Evolutionary conservation across 2,113 vertebrate species (phyloP).

Genomic region (Rana temporaria): DNA sequence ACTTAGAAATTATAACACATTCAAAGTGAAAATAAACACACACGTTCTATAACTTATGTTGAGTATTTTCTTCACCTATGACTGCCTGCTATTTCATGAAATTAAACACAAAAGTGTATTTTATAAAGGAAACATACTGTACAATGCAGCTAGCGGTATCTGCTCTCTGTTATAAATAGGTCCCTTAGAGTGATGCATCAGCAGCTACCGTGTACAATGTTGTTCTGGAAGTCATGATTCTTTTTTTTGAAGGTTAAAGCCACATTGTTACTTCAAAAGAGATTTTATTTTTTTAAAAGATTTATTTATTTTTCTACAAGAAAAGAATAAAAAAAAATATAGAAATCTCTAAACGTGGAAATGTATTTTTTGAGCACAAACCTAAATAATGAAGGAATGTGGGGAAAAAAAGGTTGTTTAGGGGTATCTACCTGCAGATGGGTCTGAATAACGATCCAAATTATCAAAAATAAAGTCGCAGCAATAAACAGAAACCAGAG

Average conservation of each 20-base stretch:
- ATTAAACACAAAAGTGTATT: too few relatives aligned
- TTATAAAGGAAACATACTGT: too few relatives aligned
- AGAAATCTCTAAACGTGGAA: conserved; percentile 54
- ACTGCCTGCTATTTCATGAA: too few relatives aligned
- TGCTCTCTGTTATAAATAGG: too few relatives aligned
- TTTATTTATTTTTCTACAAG: conserved; percentile 53
- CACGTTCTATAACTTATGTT: too few relatives aligned
- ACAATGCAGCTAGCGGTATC: too few relatives aligned
- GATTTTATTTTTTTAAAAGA: conserved; percentile 34
- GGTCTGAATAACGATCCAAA: conserved; percentile 45
- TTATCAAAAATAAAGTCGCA: conserved; percentile 57
- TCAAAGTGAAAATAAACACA: too few relatives aligned
- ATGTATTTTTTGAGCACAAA: conserved; percentile 44
- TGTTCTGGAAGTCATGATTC: neutral
- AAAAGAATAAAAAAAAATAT: conserved; percentile 58
- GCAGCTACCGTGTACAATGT: neutral
- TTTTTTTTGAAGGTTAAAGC: neutral
- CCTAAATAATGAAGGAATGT: conserved; percentile 40
- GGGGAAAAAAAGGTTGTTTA: conserved; percentile 22
- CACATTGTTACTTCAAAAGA: conserved; percentile 29
- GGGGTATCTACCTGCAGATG: conserved; percentile 30
- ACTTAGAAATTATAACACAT: too few relatives aligned
- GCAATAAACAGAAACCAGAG: conserved; percentile 42
- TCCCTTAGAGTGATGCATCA: neutral
- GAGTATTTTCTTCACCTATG: too few relatives aligned